Base-by-base conservation (phyloP, 2,113 vertebrate species). In the Oenanthe oenanthe region DNA sequence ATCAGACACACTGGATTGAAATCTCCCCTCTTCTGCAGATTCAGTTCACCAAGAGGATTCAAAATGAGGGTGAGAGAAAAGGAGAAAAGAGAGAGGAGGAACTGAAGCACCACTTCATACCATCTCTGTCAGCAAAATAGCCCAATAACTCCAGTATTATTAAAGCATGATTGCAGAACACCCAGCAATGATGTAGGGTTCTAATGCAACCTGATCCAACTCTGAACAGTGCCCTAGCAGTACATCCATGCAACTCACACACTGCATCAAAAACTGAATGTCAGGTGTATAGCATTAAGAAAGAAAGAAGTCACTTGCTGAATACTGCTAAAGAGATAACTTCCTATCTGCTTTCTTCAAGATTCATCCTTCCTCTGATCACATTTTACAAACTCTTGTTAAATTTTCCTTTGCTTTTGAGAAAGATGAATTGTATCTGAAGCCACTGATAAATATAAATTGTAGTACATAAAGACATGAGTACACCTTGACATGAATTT, bases 381-480 rank as follows among this genome's bases (percentile, higher is more conserved):
- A 54, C 31, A 61, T 72, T 36, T 63, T 40, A 66, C 10, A 83
- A 85, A 72, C 19, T 4, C 18, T 8, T 38, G 8, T 26, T 66
- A 66, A 79, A 43, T 60, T 43, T 61, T 42, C 29, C 7, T 73
- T 67, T 36, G 22, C 24, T 62, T 82, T 43, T 48, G 38, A 86
- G 47, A 58, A 73, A 63, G 50, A 62, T 7, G 1, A 93, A 50
- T 56, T 79, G 8, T 12, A 61, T 71, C 38, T 67, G 42, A 83
- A 88, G 42, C 21, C 22, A 72, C 34, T 83, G 72, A 75, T 56
- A 95, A 95, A 91, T 14, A 86, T 45, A 93, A 86, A 85, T 36
- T 91, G 32, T 50, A 83, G 84, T 25, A 38, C 60, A 62, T 13
- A 24, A 62, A 92, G 31, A 68, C 77, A 75, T 1, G 2, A 78